phyloP scores from a whole-genome alignment of 2,797 vertebrate genomes.

The Centropyge bicolor region DNA sequence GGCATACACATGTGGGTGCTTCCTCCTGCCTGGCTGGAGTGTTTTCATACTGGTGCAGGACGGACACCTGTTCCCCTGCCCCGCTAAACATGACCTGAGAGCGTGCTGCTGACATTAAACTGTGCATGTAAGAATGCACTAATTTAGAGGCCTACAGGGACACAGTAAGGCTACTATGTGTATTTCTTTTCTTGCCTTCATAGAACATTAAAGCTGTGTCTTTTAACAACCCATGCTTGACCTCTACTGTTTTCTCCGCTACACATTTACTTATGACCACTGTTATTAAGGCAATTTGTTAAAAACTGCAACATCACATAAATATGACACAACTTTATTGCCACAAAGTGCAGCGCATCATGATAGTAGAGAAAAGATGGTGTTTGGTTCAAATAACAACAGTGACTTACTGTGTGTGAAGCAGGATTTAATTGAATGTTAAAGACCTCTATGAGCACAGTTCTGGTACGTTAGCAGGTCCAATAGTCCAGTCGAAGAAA shows the following conservation, averaged over 20 bases:
- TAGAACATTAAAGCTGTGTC: background rate
- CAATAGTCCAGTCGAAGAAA: background rate
- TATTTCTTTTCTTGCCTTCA: constrained; percentile 10
- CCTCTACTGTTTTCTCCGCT: background rate
- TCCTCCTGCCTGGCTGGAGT: constrained; percentile 77
- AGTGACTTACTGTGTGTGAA: background rate
- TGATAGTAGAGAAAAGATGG: background rate
- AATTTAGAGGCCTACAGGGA: constrained; percentile 49
- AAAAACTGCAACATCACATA: background rate
- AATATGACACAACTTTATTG: background rate
- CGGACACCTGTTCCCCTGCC: constrained; percentile 84
- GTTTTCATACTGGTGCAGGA: constrained; percentile 79
- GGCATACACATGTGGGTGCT: constrained; percentile 88
- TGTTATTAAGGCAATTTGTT: background rate
- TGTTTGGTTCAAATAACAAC: background rate
- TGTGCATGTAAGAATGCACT: constrained; percentile 64
- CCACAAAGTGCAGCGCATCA: background rate
- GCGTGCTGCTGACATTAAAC: constrained; percentile 74
- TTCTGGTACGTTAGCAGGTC: background rate
- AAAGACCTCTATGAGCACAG: background rate
- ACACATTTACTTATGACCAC: background rate
- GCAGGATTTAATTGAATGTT: background rate
- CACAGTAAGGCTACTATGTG: constrained; percentile 10
- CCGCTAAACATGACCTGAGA: constrained; percentile 73
- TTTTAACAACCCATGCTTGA: background rate